Base-by-base conservation (phyloP, 1,140 invertebrate species). In the Aphaenogaster rudis region DNA sequence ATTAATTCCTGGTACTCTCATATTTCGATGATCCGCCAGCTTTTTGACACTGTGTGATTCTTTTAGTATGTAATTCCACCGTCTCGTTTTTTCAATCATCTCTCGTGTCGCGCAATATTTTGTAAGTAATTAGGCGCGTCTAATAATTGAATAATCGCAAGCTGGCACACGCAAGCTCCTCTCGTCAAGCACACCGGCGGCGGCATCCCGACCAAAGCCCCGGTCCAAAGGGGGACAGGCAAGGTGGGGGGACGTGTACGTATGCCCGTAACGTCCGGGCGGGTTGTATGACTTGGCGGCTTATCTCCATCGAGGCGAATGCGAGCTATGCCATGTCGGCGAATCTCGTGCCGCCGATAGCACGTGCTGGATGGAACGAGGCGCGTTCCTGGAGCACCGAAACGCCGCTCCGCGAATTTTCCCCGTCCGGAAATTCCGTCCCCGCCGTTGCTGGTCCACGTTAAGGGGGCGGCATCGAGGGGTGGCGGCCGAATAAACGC, bases 311-410 rank as follows among this genome's bases (percentile, higher is more conserved):
- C 72, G 74, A 48, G 61, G 59, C 74, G 74, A 88, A 91, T 91
- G 66, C 79, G 36, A 76, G 89, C 67, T 80, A 91, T 88, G 90
- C 64, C 42, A 48, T 52, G 50, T 72, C 77, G 72, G 45, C 52
- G 84, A 88, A 91, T 88, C 86, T 85, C 84, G 78, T 88, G 87
- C 72, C 89, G 67, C 59, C 82, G 74, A 80, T 88, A 90, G 79
- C 87, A 80, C 61, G 89, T 54, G 39, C 82, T 28, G 28, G 88
- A 88, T 85, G 48, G 89, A 88, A 87, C 81, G 87, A 72, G 82
- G 72, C 77, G 88, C 90, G 90, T 91, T 91, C 90, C 90, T 88
- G 64, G 66, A 91, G 63, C 78, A 64, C 81, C 72, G 64, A 84
- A 91, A 72, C 78, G 72, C 81, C 59, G 71, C 86, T 69, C 86